These are phyloP conservation scores for Lepidocolaptes lacrymiger DNA, from an alignment of 2,797 vertebrate genomes.

Conservation along the genomic window DNA sequence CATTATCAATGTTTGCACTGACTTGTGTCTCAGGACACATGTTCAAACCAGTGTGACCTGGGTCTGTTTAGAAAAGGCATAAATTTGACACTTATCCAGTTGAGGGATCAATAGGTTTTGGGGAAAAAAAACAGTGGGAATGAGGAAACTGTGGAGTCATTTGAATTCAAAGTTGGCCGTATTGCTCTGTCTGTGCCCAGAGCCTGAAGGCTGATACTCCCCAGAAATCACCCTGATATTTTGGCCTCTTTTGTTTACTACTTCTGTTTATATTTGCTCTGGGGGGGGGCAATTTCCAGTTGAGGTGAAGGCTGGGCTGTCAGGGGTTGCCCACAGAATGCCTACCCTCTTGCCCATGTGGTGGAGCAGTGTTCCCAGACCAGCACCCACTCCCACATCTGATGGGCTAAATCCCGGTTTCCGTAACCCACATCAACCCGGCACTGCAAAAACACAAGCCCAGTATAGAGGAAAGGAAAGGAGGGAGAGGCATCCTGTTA, in stretches of 20 bases:
- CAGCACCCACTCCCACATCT: accelerated
- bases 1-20: not conserved
- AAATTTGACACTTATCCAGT: not conserved
- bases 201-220: not conserved
- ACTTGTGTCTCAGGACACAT: not conserved
- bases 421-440: not conserved
- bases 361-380: not conserved
- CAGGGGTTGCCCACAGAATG: accelerated
- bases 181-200: not conserved
- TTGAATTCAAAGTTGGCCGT: not conserved
- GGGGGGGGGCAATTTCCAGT: not conserved
- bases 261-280: not conserved
- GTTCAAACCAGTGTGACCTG: not conserved
- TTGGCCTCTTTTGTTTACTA: not conserved
- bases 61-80: not conserved
- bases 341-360: not conserved
- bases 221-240: not conserved
- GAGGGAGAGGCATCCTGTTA: not conserved
- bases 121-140: not conserved
- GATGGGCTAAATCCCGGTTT: not conserved
- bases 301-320: not conserved
- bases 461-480: not conserved
- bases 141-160: not conserved
- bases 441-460: not conserved
- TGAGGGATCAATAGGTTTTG: not conserved